Evolutionary conservation across 1,140 invertebrate genomes (phyloP), one percentile per base, ranked within the genome.

Genomic region (Propsilocerus akamusi): DNA sequence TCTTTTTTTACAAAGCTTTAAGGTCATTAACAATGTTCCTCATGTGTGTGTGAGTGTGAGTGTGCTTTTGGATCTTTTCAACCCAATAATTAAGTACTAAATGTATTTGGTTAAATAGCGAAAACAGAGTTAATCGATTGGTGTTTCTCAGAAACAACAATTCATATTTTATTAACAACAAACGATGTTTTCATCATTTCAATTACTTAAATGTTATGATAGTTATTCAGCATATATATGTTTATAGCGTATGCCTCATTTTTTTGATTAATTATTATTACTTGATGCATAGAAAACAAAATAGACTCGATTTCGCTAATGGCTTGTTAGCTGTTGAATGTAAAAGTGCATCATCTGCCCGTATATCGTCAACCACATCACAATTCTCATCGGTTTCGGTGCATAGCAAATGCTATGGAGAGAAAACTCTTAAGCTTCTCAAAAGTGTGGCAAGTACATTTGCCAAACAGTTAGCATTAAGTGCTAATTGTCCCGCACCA

Each of bases 381-480:
- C 22, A 14, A 41, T 41, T 17, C 14, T 5, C 34, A 17, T n/a
- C 17, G 6, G 14, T 20, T 20, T n/a, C 34, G 22, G 17, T 20
- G 4, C 22, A 5, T 17, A 20, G 4, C 22, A 47, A 24, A 22
- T 49, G 23, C 58, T 68, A 83, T 49, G 80, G 80, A 41, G 80
- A 81, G 62, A 87, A 83, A n/a, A 83, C 80, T 55, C 85, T 72
- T 52, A 92, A 68, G 57, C 84, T 86, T 56, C 84, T 73, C 55
- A 92, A 71, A 47, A 91, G 63, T 17, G 82, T 80, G 34, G 85
- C 85, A 51, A 92, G 68, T 5, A 88, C 80, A 58, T 79, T 80
- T 4, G 86, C 86, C 53, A 92, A 62, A 37, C 77, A 77, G 56
- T 87, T 86, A 0, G 87, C 86, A 59, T 86, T 76, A 28, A 78